phyloP scores from a whole-genome alignment of 2,888 invertebrate genomes.

The Papilio elwesi region DNA sequence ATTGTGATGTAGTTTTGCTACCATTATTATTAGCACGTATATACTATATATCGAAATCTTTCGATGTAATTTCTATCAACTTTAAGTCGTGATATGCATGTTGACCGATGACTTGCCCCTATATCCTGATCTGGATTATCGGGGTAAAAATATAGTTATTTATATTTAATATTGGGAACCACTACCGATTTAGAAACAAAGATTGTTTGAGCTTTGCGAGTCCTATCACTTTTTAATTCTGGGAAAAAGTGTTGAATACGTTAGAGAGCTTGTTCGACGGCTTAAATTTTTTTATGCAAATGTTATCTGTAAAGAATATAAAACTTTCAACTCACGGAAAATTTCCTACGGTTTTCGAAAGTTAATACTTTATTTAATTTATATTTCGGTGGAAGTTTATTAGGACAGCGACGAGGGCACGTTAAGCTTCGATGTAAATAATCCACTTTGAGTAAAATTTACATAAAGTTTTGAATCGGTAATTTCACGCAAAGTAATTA shows the following conservation, averaged over 20 bases:
- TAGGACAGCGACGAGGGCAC: constrained; percentile 25
- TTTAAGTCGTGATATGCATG: no score
- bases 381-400: constrained; percentile 32
- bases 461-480: constrained; percentile 32
- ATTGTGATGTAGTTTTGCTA: not conserved
- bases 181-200: no score
- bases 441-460: constrained; percentile 31
- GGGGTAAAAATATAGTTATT: no score
- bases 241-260: not conserved
- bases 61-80: no score
- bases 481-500: constrained; percentile 31
- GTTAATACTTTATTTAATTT: constrained; percentile 38
- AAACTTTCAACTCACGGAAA: constrained; percentile 30
- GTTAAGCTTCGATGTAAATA: constrained; percentile 32
- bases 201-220: no score
- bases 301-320: constrained; percentile 14
- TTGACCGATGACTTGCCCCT: no score
- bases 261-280: not conserved
- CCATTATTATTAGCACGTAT: not conserved
- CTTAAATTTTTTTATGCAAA: constrained; percentile 6
- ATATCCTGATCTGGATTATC: no score
- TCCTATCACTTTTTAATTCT: not conserved
- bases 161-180: no score
- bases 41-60: no score
- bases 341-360: constrained; percentile 26